phyloP scores from a whole-genome alignment of 1,140 invertebrate species.

The Chlorops oryzae region DNA sequence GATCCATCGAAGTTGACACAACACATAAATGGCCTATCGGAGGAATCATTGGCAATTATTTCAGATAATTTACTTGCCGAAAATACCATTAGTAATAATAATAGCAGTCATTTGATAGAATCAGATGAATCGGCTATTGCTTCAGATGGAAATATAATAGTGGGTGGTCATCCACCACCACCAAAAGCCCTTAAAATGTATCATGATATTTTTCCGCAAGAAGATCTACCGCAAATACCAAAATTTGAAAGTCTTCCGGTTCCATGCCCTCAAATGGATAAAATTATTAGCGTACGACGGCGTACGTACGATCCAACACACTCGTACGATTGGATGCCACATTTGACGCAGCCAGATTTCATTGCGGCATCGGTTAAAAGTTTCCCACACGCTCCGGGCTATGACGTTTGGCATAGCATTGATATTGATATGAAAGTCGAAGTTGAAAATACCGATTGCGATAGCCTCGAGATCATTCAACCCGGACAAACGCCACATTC shows the following conservation, averaged over 20 bases:
- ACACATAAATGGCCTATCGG: slow-evolving; percentile 42
- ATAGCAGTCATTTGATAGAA: too few species aligned
- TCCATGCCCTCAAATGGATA: slow-evolving; percentile 48
- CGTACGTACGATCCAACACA: slow-evolving; percentile 58
- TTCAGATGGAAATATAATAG: slow-evolving; percentile 19
- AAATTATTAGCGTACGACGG: slow-evolving; percentile 49
- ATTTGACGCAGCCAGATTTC: slow-evolving; percentile 69
- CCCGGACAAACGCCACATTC: slow-evolving; percentile 64
- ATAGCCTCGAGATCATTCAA: slow-evolving; percentile 61
- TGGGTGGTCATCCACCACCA: slow-evolving; percentile 15
- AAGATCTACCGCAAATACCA: slow-evolving; percentile 49
- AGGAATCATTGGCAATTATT: slow-evolving; percentile 33
- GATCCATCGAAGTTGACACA: slow-evolving; percentile 45
- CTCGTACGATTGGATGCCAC: slow-evolving; percentile 76
- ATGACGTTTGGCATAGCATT: slow-evolving; percentile 89
- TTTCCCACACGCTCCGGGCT: slow-evolving; percentile 86
- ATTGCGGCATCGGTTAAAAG: slow-evolving; percentile 81
- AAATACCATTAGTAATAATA: slow-evolving; percentile 32
- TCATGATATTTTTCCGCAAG: slow-evolving; percentile 48
- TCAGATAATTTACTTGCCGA: slow-evolving; percentile 13
- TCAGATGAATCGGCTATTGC: slow-evolving; percentile 20
- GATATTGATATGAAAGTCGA: slow-evolving; percentile 93
- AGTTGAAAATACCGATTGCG: slow-evolving; percentile 85
- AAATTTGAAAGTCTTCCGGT: slow-evolving; percentile 41
- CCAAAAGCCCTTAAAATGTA: slow-evolving; percentile 35